Percentiles rank a stretch among this genome's conserved stretches.
These are phyloP conservation scores for Cantharis lateralis DNA, from an alignment of 2,888 invertebrate species.

Conservation along the genomic window DNA sequence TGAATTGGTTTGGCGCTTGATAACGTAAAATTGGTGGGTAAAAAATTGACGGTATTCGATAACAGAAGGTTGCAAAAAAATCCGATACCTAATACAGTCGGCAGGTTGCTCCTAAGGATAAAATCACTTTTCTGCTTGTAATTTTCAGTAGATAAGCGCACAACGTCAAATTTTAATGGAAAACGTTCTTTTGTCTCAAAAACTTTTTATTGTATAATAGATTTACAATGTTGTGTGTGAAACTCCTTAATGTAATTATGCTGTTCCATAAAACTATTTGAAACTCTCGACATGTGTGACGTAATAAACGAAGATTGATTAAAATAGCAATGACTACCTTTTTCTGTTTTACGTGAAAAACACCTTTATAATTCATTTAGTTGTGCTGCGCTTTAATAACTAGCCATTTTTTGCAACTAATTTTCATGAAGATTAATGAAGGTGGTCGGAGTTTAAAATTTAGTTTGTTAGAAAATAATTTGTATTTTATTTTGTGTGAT, in stretches of 20 bases:
- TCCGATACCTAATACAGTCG: neutral
- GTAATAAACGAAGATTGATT: constrained; percentile 16
- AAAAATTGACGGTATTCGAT: neutral
- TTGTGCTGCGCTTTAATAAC: constrained; percentile 4
- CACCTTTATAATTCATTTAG: constrained; percentile 10
- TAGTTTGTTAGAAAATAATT: neutral
- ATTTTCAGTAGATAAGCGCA: neutral
- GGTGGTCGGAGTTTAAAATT: neutral
- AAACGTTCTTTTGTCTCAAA: neutral
- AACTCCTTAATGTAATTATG: neutral
- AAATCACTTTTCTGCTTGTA: neutral
- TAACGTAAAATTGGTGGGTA: neutral
- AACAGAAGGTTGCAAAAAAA: neutral
- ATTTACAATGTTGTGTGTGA: neutral
- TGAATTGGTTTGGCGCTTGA: neutral
- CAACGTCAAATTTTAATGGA: neutral
- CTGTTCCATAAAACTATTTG: neutral
- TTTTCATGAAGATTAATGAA: neutral
- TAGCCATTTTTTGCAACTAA: constrained; percentile 3
- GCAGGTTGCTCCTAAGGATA: neutral
- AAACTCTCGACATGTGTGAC: constrained; percentile 10
- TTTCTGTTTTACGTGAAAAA: constrained; percentile 12
- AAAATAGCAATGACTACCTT: constrained; percentile 1
- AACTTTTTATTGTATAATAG: neutral
- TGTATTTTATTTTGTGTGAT: neutral